phyloP scores from a whole-genome alignment of 2,113 vertebrate species.

The Callipepla californica region DNA sequence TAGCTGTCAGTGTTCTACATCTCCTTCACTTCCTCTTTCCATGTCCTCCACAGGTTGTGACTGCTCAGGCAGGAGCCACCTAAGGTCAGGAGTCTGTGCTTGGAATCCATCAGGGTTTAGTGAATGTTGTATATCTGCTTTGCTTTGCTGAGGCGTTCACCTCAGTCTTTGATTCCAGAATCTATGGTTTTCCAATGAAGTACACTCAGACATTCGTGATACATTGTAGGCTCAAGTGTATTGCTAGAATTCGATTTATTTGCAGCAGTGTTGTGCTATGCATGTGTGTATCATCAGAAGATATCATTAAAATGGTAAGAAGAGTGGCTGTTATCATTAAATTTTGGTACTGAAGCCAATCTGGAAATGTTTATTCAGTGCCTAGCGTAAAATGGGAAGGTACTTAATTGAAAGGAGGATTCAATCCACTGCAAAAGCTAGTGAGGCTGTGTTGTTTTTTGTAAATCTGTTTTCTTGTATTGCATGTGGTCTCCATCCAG shows the following conservation, averaged over 20 bases:
- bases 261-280: neutral
- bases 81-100: neutral
- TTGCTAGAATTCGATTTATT: neutral
- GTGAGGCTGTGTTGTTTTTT: neutral
- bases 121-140: neutral
- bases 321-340: neutral
- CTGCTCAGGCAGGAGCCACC: neutral
- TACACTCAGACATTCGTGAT: neutral
- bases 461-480: neutral
- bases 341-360: neutral
- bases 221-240: neutral
- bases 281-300: constrained; percentile 5
- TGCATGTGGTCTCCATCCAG: constrained; percentile 30
- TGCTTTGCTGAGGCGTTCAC: neutral
- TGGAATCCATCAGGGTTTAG: neutral
- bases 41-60: neutral
- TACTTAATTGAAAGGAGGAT: neutral
- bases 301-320: neutral
- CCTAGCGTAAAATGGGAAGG: neutral
- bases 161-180: neutral
- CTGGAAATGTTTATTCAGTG: constrained; percentile 20
- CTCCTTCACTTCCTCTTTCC: neutral
- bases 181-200: neutral
- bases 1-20: neutral
- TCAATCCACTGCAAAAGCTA: neutral